Percentiles rank a stretch among this genome's conserved stretches.
Conservation (phyloP, 2,113 vertebrate genomes). For the Siniperca chuatsi region DNA sequence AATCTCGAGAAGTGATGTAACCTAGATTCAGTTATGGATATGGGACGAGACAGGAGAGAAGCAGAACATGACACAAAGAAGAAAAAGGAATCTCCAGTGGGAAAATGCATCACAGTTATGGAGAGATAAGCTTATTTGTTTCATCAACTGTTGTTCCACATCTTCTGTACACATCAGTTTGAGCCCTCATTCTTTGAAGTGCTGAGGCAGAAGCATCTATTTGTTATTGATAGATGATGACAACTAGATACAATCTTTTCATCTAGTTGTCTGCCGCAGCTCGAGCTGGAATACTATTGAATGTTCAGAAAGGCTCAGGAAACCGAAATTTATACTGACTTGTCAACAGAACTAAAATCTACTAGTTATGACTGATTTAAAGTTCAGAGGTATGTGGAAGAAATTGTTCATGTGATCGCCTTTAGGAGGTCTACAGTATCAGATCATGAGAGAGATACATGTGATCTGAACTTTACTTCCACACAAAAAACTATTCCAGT, state of each 20-base stretch:
- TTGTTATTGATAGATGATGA: conserved; percentile 46
- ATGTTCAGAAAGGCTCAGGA: background rate
- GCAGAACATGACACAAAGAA: conserved; percentile 24
- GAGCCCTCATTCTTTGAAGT: too few species aligned
- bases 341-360: conserved; percentile 11
- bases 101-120: conserved; percentile 36
- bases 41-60: conserved; percentile 15
- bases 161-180: conserved; percentile 28
- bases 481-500: background rate
- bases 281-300: background rate
- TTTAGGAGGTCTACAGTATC: background rate
- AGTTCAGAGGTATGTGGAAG: conserved; percentile 2
- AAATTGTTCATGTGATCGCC: conserved; percentile 21
- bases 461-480: background rate
- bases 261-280: conserved; percentile 3
- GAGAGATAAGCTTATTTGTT: conserved; percentile 50
- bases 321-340: background rate
- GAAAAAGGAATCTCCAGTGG: conserved; percentile 29
- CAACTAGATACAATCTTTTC: conserved; percentile 32
- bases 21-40: conserved; percentile 46
- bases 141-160: conserved; percentile 49
- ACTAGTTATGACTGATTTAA: conserved; percentile 12
- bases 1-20: conserved; percentile 31
- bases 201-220: conserved; percentile 7
- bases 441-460: conserved; percentile 7